A percentile compares a stretch with the other conserved stretches of the same genome.
These are phyloP conservation scores for Numida meleagris DNA, from an alignment of 2,113 vertebrate genomes.

Conservation along the genomic window DNA sequence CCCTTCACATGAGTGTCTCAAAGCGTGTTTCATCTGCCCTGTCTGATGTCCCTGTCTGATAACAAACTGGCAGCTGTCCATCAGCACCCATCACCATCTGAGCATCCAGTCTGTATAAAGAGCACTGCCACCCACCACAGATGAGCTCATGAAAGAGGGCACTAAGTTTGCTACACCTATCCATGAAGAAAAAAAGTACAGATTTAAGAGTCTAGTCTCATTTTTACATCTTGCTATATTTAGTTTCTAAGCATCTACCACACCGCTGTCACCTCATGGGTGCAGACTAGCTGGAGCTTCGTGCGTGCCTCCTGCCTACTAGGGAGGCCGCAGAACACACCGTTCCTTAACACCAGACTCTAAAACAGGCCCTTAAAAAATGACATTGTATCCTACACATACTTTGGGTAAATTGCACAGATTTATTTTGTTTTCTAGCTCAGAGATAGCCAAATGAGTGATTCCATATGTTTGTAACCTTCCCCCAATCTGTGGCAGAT, in stretches of 20 bases:
- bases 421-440: slow-evolving; percentile 6
- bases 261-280: not conserved
- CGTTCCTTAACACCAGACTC: not conserved
- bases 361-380: not conserved
- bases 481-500: not conserved
- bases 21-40: not conserved
- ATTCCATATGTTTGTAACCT: slow-evolving; percentile 17
- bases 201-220: not conserved
- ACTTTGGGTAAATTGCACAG: not conserved
- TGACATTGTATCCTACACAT: not conserved
- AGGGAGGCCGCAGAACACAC: not conserved
- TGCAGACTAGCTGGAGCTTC: not conserved
- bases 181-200: not conserved
- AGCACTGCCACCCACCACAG: not conserved
- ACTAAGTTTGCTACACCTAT: not conserved
- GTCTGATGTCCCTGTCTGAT: not conserved
- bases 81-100: not conserved
- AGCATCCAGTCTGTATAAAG: not conserved
- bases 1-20: not conserved
- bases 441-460: not conserved
- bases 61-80: fast-evolving
- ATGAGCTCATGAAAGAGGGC: not conserved
- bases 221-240: not conserved
- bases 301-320: not conserved
- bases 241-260: not conserved